Conservation (phyloP, 2,888 invertebrate genomes). For the Xanthorhoe designata region DNA sequence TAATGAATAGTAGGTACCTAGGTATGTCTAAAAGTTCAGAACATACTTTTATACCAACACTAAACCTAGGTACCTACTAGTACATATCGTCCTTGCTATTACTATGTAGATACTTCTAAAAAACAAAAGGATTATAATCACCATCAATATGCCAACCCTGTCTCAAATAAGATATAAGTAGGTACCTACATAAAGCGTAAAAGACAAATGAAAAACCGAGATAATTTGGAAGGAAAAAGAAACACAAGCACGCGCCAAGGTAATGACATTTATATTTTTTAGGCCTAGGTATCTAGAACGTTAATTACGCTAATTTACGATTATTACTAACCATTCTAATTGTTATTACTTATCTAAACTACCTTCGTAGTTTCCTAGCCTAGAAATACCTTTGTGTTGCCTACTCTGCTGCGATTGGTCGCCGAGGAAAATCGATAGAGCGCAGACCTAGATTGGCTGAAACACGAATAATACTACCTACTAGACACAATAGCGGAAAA, state of each 20-base stretch:
- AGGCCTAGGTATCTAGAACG: constrained; percentile 8
- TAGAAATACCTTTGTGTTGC: constrained; percentile 29
- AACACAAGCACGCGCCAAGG: neutral
- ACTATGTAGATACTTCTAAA: too few relatives aligned
- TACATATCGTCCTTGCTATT: too few relatives aligned
- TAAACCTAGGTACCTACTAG: too few relatives aligned
- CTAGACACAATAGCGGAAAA: constrained; percentile 23
- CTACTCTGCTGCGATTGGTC: constrained; percentile 47
- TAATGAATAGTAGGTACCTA: too few relatives aligned
- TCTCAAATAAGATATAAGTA: too few relatives aligned
- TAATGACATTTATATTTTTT: neutral
- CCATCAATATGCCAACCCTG: neutral
- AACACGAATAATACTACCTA: neutral
- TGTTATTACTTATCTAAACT: constrained; percentile 33
- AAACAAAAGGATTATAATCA: neutral
- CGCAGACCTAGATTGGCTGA: constrained; percentile 45
- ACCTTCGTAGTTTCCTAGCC: constrained; percentile 30
- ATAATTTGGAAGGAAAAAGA: neutral
- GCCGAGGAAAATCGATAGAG: constrained; percentile 52
- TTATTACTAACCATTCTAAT: constrained; percentile 30
- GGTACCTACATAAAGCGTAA: too few relatives aligned
- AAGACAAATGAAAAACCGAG: neutral
- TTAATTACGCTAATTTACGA: constrained; percentile 27
- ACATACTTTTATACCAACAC: neutral
- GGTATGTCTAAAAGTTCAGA: too few relatives aligned